These are phyloP conservation scores for Lucifuga dentata DNA, from an alignment of 2,113 vertebrate species.

Conservation along the genomic window DNA sequence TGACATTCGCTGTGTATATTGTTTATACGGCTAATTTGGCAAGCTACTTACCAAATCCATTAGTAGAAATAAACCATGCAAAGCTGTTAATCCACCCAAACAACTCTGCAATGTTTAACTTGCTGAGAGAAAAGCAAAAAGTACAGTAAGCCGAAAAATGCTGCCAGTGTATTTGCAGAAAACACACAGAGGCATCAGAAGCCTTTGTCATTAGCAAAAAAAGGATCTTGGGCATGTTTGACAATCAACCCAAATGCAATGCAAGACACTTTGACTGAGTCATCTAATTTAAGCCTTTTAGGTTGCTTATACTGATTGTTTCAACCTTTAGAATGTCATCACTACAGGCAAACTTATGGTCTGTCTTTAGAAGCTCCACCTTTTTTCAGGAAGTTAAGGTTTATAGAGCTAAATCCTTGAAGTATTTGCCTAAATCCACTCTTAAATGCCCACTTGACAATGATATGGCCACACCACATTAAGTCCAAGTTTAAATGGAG, in stretches of 20 bases:
- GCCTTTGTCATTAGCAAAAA: neutral
- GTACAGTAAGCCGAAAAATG: neutral
- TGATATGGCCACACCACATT: slow-evolving; percentile 13
- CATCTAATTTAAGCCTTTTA: neutral
- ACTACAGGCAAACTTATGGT: neutral
- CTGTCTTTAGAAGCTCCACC: slow-evolving; percentile 1
- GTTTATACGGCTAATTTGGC: slow-evolving; percentile 52
- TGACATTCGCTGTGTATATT: slow-evolving; percentile 29
- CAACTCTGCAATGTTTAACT: slow-evolving; percentile 26
- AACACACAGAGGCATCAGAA: neutral
- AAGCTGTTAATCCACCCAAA: slow-evolving; percentile 45
- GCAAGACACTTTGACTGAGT: slow-evolving; percentile 6
- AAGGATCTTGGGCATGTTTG: slow-evolving; percentile 4
- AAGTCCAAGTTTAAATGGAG: slow-evolving; percentile 27
- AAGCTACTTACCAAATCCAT: slow-evolving; percentile 30
- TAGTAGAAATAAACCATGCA: slow-evolving; percentile 39
- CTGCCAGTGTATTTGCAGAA: slow-evolving; percentile 10
- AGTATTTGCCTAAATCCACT: slow-evolving; percentile 33
- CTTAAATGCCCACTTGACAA: slow-evolving; percentile 24
- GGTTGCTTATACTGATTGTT: neutral
- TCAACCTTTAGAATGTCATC: neutral
- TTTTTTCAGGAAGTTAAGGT: slow-evolving; percentile 37
- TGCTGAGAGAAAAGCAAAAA: neutral
- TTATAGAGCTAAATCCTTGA: slow-evolving; percentile 49
- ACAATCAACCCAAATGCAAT: slow-evolving; percentile 9